These are phyloP conservation scores for Parotocinclus haroldoi DNA, from an alignment of 2,797 vertebrate species.

Conservation along the genomic window DNA sequence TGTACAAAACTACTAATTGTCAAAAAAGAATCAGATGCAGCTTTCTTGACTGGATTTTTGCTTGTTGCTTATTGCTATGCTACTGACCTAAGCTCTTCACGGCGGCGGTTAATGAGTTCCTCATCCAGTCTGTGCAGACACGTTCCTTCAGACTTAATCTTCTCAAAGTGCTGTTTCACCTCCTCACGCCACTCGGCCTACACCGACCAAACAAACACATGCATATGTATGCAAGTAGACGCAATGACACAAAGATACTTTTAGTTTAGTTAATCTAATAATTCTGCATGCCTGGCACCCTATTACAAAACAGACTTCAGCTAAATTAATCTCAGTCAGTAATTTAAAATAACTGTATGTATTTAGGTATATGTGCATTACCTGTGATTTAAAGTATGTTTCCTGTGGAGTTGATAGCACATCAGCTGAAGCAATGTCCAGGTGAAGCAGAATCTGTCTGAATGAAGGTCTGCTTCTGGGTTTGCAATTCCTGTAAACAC, in stretches of 20 bases:
- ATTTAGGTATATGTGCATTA: slow-evolving; percentile 44
- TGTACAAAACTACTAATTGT: too few species aligned
- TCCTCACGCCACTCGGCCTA: slow-evolving; percentile 94
- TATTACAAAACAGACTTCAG: too few species aligned
- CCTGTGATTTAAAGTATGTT: slow-evolving; percentile 95
- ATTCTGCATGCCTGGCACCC: too few species aligned
- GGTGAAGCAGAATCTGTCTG: slow-evolving; percentile 90
- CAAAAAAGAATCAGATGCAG: too few species aligned
- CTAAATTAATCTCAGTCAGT: too few species aligned
- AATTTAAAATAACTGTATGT: too few species aligned
- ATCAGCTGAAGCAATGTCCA: slow-evolving; percentile 93
- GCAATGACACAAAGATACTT: background rate
- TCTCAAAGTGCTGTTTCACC: slow-evolving; percentile 94
- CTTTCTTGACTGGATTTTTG: too few species aligned
- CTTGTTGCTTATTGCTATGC: background rate
- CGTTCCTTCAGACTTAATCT: slow-evolving; percentile 96
- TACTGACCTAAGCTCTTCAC: slow-evolving; percentile 90
- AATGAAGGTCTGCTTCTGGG: slow-evolving; percentile 92
- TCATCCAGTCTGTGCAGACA: slow-evolving; percentile 95
- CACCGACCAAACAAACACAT: slow-evolving; percentile 16
- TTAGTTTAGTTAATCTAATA: too few species aligned
- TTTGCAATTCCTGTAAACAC: slow-evolving; percentile 86
- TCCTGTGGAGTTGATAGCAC: slow-evolving; percentile 93
- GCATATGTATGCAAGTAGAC: background rate
- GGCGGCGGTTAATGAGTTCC: slow-evolving; percentile 88